Base-by-base conservation (phyloP, 1,140 invertebrate species). In the Cydia amplana region DNA sequence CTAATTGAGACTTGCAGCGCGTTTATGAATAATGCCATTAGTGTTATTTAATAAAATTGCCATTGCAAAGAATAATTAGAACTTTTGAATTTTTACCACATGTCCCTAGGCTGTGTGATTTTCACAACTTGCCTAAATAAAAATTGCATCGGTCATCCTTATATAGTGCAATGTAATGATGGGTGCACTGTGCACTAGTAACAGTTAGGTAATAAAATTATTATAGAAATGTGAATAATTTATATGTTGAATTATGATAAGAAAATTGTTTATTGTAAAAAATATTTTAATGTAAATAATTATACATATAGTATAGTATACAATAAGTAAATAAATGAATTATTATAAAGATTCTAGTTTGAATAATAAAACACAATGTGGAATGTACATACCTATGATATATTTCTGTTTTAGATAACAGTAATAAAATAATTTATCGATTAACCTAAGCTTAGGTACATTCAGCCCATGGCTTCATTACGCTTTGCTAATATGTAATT, bases 391-490 rank as follows among this genome's bases (percentile, higher is more conserved):
- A 73, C 23, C 18, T 9, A 73, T 73, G 55, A 51, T 49, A 51
- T 73, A 73, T 73, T 73, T 55, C 14, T 49, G 43, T 73, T 51
- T 23, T 16, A 46, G 7, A 73, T 55, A 73, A 73, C 49, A 36
- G 72, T 51, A 60, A 51, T 51, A 51, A 18, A 51, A 51, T 51
- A 6, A 51, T n/a, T 51, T 51, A n/a, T 51, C 4, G n/a, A 18
- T 6, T 51, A 51, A 51, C 49, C n/a, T 51, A 51, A 51, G 49
- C 49, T 51, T 51, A 46, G 43, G 43, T 46, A 16, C 43, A 46
- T 46, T 46, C 43, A 46, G 43, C 43, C 43, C 0, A 16, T 7
- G 43, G 43, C 43, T 46, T 40, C 49, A 18, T 51, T 51, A 18
- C 6, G n/a, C 49, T 51, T 18, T n/a, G n/a, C n/a, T 18, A 18